A percentile compares a stretch with the other conserved stretches of the same genome.
These are phyloP conservation scores for Camponotus pennsylvanicus DNA, from an alignment of 1,140 invertebrate genomes.

Conservation along the genomic window DNA sequence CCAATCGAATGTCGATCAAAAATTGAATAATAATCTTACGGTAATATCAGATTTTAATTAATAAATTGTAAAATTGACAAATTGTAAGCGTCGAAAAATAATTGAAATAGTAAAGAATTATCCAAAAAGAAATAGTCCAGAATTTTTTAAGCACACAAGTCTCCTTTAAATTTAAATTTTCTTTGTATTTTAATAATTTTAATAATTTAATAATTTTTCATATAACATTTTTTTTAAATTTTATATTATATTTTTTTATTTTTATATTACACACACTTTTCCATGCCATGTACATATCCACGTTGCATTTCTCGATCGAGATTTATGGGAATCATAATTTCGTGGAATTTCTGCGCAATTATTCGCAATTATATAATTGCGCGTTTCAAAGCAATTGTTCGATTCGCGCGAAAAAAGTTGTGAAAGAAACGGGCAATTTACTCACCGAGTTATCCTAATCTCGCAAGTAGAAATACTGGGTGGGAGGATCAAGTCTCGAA, in stretches of 20 bases:
- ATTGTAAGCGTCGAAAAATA: background rate
- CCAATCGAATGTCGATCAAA: background rate
- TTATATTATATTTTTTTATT: background rate
- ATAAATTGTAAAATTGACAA: background rate
- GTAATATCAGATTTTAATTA: background rate
- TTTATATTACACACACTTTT: background rate
- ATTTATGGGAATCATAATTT: background rate
- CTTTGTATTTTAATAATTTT: too few species aligned
- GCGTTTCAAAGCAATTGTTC: slow-evolving; percentile 29
- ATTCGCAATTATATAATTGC: slow-evolving; percentile 13
- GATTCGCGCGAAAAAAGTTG: background rate
- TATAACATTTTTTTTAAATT: background rate
- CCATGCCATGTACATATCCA: background rate
- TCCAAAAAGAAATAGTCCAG: too few species aligned
- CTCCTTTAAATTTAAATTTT: background rate
- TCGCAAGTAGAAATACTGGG: background rate
- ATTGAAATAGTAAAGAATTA: background rate
- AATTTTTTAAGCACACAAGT: background rate
- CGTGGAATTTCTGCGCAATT: slow-evolving; percentile 13
- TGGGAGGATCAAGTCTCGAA: background rate
- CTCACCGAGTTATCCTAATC: slow-evolving; percentile 22
- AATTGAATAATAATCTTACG: too few species aligned
- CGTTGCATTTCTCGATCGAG: background rate
- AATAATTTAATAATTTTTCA: too few species aligned
- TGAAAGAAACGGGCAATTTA: background rate